phyloP scores from a whole-genome alignment of 2,797 vertebrate genomes.

The Amniataba percoides region DNA sequence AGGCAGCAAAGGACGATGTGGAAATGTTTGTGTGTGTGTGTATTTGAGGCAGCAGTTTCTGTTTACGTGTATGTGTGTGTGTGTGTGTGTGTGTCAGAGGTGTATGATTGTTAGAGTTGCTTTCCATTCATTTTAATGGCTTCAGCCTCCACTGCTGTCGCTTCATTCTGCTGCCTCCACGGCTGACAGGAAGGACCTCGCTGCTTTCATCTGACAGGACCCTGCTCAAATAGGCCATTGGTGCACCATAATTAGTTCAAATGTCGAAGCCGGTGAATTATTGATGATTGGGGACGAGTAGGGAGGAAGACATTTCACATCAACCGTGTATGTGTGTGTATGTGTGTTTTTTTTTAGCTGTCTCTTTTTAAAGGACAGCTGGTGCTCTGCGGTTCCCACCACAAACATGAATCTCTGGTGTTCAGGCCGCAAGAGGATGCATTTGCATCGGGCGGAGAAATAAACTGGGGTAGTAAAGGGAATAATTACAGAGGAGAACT shows the following conservation, averaged over 20 bases:
- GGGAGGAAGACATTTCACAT: constrained; percentile 76
- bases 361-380: constrained; percentile 78
- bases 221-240: constrained; percentile 84
- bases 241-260: constrained; percentile 87
- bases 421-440: constrained; percentile 56
- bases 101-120: constrained; percentile 59
- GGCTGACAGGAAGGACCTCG: constrained; percentile 64
- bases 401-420: constrained; percentile 72
- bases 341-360: constrained; percentile 40
- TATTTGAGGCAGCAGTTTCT: constrained; percentile 7
- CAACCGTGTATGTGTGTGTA: constrained; percentile 34
- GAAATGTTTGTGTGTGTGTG: neutral
- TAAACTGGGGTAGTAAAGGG: constrained; percentile 64
- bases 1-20: constrained; percentile 26
- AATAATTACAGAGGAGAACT: constrained; percentile 66
- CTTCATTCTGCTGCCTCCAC: constrained; percentile 50
- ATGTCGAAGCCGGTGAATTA: constrained; percentile 85
- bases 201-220: constrained; percentile 77
- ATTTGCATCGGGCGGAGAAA: constrained; percentile 54
- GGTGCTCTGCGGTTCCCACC: constrained; percentile 65
- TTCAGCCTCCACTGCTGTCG: constrained; percentile 57
- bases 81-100: constrained; percentile 46
- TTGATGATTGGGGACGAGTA: constrained; percentile 79
- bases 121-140: constrained; percentile 75
- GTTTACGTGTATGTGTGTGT: constrained; percentile 20